A percentile compares a stretch with the other conserved stretches of the same genome.
These are phyloP conservation scores for Oreochromis aureus DNA, from an alignment of 2,113 vertebrate genomes.

Conservation along the genomic window DNA sequence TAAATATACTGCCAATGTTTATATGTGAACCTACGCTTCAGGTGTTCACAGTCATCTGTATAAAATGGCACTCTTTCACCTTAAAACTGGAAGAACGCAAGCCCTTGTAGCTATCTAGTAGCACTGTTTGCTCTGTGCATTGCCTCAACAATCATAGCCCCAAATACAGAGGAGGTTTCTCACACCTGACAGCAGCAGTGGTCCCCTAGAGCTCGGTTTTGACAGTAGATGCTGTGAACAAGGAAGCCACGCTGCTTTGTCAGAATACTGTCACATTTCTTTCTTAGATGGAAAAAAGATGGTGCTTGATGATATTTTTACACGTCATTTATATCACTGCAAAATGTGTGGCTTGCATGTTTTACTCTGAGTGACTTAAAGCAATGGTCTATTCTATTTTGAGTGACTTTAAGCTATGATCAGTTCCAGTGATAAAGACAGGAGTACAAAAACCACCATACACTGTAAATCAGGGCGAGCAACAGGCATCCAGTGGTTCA, in stretches of 20 bases:
- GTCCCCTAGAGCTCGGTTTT: neutral
- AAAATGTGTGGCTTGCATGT: neutral
- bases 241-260: neutral
- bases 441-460: neutral
- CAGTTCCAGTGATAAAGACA: neutral
- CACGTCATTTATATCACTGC: fast-evolving
- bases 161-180: neutral
- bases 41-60: neutral
- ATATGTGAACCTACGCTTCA: neutral
- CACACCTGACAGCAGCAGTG: neutral
- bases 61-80: neutral
- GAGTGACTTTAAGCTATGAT: neutral
- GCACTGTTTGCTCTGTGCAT: neutral
- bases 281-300: neutral
- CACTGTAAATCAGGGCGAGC: neutral
- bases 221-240: neutral
- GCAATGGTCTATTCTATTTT: neutral
- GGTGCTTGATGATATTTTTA: neutral
- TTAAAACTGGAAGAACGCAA: neutral
- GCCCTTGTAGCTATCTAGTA: neutral
- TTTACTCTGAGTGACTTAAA: neutral
- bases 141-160: neutral
- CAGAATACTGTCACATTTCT: neutral
- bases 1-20: neutral
- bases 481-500: fast-evolving